Base-by-base conservation (phyloP, 2,888 invertebrate genomes). In the Zele albiditarsus region DNA sequence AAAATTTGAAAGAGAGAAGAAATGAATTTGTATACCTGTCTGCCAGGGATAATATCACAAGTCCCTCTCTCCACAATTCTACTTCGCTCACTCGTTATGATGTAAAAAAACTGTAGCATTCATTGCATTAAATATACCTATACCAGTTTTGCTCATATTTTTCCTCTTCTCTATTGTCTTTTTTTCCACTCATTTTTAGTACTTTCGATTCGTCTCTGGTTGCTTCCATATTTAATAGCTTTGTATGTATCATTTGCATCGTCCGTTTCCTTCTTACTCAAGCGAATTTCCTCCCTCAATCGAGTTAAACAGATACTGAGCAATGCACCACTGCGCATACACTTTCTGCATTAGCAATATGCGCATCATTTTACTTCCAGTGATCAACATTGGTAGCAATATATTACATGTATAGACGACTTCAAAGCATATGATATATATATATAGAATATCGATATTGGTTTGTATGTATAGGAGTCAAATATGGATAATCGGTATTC, bases 251-350 rank as follows among this genome's bases (percentile, higher is more conserved):
- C 46, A n/a, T 16, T 16, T n/a, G 42, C 14, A 14, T 42, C 42
- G 33, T n/a, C n/a, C n/a, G n/a, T n/a, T n/a, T n/a, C n/a, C 12
- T 0, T 12, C 14, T 10, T 42, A 42, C n/a, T n/a, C 46, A 46
- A n/a, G 46, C n/a, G 46, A n/a, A 46, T 46, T 46, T 46, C 46
- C 46, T n/a, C n/a, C 46, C 46, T 46, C 46, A n/a, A 46, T 46
- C n/a, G n/a, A 46, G 46, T n/a, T 46, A 16, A 46, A 14, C 5
- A n/a, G n/a, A 46, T 46, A n/a, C n/a, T 4, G n/a, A 4, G 3
- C 1, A n/a, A n/a, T n/a, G 1, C 46, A 1, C 0, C 16, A 46
- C n/a, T n/a, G n/a, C 16, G 16, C 2, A 42, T 31, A n/a, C 4
- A 16, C 46, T n/a, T 46, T 46, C 16, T 14, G 4, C 16, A n/a